Conservation (phyloP, 2,113 vertebrate genomes). For the Podiceps cristatus region DNA sequence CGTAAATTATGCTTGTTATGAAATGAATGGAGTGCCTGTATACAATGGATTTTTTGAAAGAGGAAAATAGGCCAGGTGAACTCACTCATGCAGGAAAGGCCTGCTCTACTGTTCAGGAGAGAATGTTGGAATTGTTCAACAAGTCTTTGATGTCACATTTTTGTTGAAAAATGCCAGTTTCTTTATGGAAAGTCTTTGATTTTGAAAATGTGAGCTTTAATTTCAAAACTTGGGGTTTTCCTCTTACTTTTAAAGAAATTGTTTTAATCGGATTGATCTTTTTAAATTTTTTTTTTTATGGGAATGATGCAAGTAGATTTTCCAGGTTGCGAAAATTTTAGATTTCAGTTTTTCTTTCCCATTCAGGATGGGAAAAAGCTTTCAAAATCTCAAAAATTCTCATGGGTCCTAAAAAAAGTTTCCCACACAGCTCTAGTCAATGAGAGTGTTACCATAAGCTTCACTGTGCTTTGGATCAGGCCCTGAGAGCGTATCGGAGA, state of each 20-base stretch:
- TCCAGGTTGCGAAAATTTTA: background rate
- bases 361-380: background rate
- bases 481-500: slow-evolving; percentile 33
- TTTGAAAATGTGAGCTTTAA: background rate
- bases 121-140: background rate
- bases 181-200: background rate
- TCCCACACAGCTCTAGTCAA: slow-evolving; percentile 42
- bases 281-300: background rate
- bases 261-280: background rate
- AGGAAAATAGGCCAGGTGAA: background rate
- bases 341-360: background rate
- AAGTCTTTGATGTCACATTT: background rate
- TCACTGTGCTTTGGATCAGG: slow-evolving; percentile 14
- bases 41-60: background rate
- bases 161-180: background rate
- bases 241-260: background rate
- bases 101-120: background rate
- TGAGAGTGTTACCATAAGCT: slow-evolving; percentile 48
- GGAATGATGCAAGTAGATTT: background rate
- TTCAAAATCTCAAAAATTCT: slow-evolving; percentile 8
- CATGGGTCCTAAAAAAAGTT: background rate
- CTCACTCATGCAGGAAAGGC: background rate
- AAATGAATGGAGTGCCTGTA: background rate
- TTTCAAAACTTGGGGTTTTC: background rate
- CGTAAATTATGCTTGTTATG: background rate